Base-by-base conservation (phyloP, 2,797 vertebrate genomes). In the Adrianichthys oophorus region DNA sequence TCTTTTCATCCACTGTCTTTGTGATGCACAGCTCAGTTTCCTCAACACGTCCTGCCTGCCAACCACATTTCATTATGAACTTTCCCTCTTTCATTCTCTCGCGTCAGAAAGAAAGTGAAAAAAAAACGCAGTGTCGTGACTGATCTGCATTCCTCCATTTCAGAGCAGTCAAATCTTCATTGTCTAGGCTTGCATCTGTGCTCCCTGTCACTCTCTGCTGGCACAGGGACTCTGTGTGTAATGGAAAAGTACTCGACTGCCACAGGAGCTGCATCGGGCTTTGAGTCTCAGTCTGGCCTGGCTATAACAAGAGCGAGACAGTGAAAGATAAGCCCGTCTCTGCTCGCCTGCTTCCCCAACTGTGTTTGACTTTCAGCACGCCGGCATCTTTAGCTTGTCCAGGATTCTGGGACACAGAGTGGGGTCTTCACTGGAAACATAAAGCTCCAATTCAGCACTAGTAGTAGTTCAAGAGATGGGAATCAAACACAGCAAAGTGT, bases 181-280 rank as follows among this genome's bases (percentile, higher is more conserved):
- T 56, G 17, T 50, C 23, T 63, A 62, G 59, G 60, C 76, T 57
- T 62, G n/a, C 44, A 49, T 57, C n/a, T 53, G 53, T 48, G 17
- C 24, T 62, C 57, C 51, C 52, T 37, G 32, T 53, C 41, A 64
- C 44, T 48, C 32, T 43, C 77, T 62, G 68, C 66, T 69, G 71
- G 60, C 63, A 65, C 50, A 48, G 43, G 56, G 56, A 56, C 15
- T 57, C 52, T 8, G 26, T 32, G 52, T 78, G 76, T 72, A 74
- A 86, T 85, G 83, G 84, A 87, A 90, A 89, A 87, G 62, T 83
- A 82, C 78, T 77, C 63, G 53, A 59, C 50, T 52, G 57, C 50
- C 67, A 68, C 53, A 63, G 50, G 65, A 82, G 70, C 63, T 54
- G 48, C 18, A 59, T 62, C 45, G 14, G 70, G 70, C 60, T 66